phyloP scores from a whole-genome alignment of 2,888 invertebrate species.

The Taphrorychus bicolor region DNA sequence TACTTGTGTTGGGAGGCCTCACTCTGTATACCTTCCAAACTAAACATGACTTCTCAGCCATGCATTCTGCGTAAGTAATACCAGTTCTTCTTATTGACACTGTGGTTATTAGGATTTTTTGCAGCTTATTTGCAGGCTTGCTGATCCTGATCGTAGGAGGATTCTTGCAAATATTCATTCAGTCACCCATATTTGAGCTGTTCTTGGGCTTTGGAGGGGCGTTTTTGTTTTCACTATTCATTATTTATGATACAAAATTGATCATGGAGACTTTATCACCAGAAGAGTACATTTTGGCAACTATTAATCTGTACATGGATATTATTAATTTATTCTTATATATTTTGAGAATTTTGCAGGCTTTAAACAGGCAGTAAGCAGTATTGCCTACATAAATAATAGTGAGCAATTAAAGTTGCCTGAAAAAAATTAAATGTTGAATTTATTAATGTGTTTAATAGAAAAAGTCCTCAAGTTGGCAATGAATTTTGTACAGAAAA shows the following conservation, averaged over 20 bases:
- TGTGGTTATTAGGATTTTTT: neutral
- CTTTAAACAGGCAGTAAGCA: conserved; percentile 46
- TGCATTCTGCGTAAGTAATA: conserved; percentile 73
- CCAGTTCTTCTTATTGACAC: neutral
- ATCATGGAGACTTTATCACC: conserved; percentile 77
- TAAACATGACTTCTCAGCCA: conserved; percentile 81
- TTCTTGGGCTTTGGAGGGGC: conserved; percentile 76
- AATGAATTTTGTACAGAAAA: too few relatives aligned
- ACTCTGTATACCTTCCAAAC: conserved; percentile 87
- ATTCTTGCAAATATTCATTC: conserved; percentile 76
- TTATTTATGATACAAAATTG: conserved; percentile 85
- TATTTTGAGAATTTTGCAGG: conserved; percentile 77
- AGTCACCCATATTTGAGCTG: conserved; percentile 74
- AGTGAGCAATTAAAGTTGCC: neutral
- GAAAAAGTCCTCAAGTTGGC: too few relatives aligned
- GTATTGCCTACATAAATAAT: neutral
- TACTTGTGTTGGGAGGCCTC: conserved; percentile 75
- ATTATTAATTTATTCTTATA: conserved; percentile 86
- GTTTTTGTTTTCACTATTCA: conserved; percentile 79
- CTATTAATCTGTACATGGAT: conserved; percentile 84
- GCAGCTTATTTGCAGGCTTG: conserved; percentile 66
- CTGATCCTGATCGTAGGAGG: conserved; percentile 75
- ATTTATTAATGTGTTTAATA: neutral
- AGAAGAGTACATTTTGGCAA: conserved; percentile 78
- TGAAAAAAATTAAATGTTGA: neutral